Evolutionary conservation across 1,140 invertebrate species (phyloP), one percentile per base, ranked within the genome.

Genomic region (Drosophila chauvacae): DNA sequence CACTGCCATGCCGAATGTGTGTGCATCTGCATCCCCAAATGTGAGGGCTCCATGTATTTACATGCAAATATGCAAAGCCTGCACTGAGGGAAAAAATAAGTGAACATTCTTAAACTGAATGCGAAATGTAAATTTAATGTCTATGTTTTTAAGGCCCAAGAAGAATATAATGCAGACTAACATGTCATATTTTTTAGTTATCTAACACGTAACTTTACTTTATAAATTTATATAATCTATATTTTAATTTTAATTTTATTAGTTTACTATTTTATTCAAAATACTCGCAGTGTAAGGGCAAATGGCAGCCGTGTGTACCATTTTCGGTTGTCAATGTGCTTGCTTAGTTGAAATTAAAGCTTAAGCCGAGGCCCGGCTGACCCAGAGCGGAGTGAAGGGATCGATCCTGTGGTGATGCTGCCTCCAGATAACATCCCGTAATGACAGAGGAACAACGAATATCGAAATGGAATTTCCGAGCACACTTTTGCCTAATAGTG

Each of bases 41-140:
- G 55, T 83, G 53, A 74, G 74, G 47, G 78, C 72, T 39, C 45
- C 61, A 47, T 51, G 61, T 77, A 85, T 81, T 81, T 85, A 70
- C 68, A 80, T 71, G 80, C 68, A 80, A 83, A 87, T 88, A 88
- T 83, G 80, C 77, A 80, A 88, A 80, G 77, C 80, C 50, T 66
- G 13, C 68, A 76, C 61, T 42, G 6, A 20, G 23, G 48, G 33
- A 42, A 64, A 53, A 30, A 2, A 14, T 2, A 2, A 4, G 10
- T 0, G n/a, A 11, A 6, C 1, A 2, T 3, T 51, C 0, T 18
- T 2, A 18, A n/a, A 28, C n/a, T 0, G 4, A 42, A 7, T 42
- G 3, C 7, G 2, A 1, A 37, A 37, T 5, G 7, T 14, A 16
- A n/a, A 41, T 16, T 4, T 28, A 28, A 2, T 1, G 7, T 7